Evolutionary conservation across 2,888 invertebrate species (phyloP), one percentile per base, ranked within the genome.

Genomic region (Nezara viridula): DNA sequence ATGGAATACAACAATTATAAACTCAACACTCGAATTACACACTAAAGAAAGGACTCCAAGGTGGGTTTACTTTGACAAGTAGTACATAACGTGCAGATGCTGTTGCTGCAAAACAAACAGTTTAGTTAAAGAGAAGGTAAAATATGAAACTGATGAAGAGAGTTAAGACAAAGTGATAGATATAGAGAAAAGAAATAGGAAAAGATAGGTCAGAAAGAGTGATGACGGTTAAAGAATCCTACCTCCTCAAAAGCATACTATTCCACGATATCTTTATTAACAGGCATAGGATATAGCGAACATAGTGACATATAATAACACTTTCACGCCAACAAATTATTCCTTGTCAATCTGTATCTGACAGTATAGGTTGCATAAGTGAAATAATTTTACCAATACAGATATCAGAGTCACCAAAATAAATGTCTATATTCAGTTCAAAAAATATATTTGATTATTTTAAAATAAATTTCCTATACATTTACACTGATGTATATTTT

Each of bases 191-290:
- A 66, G 50, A 49, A 88, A 88, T 85, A 89, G 86, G 77, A 77
- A 47, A 40, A 88, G 52, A 87, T 40, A 85, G 86, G 52, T 85
- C 86, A 60, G 86, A 86, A 81, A 89, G 86, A 89, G 90, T 77
- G 55, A 86, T 60, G 85, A 86, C 66, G 90, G 66, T 66, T 55
- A 73, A 86, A 86, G 86, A 88, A 32, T 88, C 88, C 88, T 88
- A 88, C 88, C 88, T 88, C 88, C 60, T 88, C 88, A 88, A 73
- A 88, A 88, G 88, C 88, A 88, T 21, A 88, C 88, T 88, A 88
- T 40, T 88, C 73, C 88, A 88, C 73, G 88, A 88, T 87, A 88
- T 55, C 55, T 37, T 73, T 73, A 60, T 52, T 88, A 86, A 88
- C 88, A 88, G 88, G 88, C 88, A 88, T 88, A 49, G 88, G 66